Evolutionary conservation across 2,888 invertebrate genomes (phyloP), one percentile per base, ranked within the genome.

Genomic region (Drosophila mettleri): DNA sequence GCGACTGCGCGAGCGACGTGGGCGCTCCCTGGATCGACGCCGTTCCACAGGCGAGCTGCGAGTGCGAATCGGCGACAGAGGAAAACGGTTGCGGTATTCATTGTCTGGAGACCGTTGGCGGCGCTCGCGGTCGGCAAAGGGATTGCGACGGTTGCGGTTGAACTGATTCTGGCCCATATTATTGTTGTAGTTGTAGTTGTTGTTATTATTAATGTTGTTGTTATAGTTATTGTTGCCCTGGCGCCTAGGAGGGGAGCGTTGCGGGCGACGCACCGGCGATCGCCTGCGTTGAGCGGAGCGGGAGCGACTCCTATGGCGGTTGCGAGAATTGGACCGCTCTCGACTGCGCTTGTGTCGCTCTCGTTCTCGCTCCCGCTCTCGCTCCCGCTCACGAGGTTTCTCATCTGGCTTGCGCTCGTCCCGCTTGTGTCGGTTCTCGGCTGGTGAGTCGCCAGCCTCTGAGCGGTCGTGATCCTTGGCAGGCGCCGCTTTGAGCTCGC

Each of bases 61-160:
- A 0, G 80, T 63, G 1, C 91, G 83, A 14, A 90, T 68, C 4
- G 91, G 91, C 1, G 91, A 91, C 6, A 91, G 80, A 0, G 90
- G 90, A 31, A 88, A 88, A 2, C 91, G 90, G 71, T 90, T 91
- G 12, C 91, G 89, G 62, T 86, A 90, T 29, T 91, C 90, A 58
- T 86, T 82, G 8, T 84, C 90, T 3, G 72, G 85, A 2, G 91
- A 91, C 5, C 90, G 87, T 16, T 90, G 86, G 20, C 91, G 86
- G 36, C 91, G 86, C 20, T 90, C 91, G 0, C 91, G 80, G 67
- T 91, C 91, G 2, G 82, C 84, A 61, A 91, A 92, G 0, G 89
- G 89, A 68, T 91, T 90, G 3, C 88, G 89, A n/a, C 90, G 82
- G 33, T 83, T 81, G 49, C 80, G 80, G 24, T 71, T 75, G 2